Evolutionary conservation across 2,113 vertebrate genomes (phyloP).

Genomic region (Eidolon helvum): DNA sequence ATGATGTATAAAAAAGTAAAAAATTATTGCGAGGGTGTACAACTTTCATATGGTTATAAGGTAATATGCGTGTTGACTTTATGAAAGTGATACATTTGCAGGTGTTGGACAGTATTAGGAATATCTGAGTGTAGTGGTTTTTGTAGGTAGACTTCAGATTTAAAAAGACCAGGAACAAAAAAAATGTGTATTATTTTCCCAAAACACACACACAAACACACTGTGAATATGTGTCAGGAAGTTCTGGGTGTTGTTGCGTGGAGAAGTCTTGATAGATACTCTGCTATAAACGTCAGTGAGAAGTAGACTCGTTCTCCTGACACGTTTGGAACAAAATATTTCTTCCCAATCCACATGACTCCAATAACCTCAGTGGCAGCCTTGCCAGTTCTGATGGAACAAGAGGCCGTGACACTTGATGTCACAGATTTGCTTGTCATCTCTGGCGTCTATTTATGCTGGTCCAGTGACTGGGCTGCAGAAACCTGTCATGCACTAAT

Average conservation of each 20-base stretch:
- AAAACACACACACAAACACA: not conserved
- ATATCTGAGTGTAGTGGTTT: not conserved
- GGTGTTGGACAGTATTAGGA: not conserved
- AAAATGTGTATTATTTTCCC: not conserved
- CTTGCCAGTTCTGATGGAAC: conserved; percentile 69
- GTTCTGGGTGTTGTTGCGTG: not conserved
- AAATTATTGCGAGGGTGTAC: not conserved
- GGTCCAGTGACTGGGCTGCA: conserved; percentile 60
- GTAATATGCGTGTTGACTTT: not conserved
- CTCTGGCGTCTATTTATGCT: conserved; percentile 37
- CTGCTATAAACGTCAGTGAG: not conserved
- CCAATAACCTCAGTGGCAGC: conserved; percentile 47
- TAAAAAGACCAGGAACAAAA: not conserved
- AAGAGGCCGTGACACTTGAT: conserved; percentile 56
- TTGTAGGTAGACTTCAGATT: not conserved
- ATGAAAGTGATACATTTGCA: not conserved
- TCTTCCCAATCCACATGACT: conserved; percentile 44
- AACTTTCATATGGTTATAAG: not conserved
- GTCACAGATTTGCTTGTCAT: conserved; percentile 70
- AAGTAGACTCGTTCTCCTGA: not conserved
- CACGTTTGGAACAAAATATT: conserved; percentile 66
- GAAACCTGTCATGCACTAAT: conserved; percentile 77
- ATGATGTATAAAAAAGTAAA: not conserved
- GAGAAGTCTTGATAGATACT: not conserved
- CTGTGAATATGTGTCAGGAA: not conserved